phyloP scores from a whole-genome alignment of 2,113 vertebrate genomes.

The Salvelinus namaycush region DNA sequence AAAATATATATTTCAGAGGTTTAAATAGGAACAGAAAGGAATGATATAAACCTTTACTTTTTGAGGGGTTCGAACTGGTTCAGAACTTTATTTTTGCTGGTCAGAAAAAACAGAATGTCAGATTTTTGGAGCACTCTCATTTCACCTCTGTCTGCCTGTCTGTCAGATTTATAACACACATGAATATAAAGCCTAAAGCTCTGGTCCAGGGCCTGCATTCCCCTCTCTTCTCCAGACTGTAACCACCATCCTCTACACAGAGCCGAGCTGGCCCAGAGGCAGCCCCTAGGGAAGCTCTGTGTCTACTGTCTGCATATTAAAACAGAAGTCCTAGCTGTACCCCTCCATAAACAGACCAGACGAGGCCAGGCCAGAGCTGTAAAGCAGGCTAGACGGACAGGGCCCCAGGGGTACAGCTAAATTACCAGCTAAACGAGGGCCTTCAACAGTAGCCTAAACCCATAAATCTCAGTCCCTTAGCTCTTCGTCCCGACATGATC shows the following conservation, averaged over 20 bases:
- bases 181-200: too few species aligned
- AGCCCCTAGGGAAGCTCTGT: slow-evolving; percentile 27
- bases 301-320: slow-evolving; percentile 20
- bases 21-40: too few species aligned
- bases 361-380: slow-evolving; percentile 16
- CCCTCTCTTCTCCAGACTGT: neutral
- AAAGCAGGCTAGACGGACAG: slow-evolving; percentile 44
- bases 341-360: slow-evolving; percentile 38
- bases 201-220: too few species aligned
- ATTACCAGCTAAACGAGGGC: slow-evolving; percentile 18
- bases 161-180: too few species aligned
- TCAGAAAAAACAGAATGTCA: too few species aligned
- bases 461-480: slow-evolving; percentile 38
- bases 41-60: too few species aligned
- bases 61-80: too few species aligned
- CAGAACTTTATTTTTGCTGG: too few species aligned
- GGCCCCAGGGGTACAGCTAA: slow-evolving; percentile 31
- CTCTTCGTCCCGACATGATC: slow-evolving; percentile 31
- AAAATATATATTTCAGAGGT: too few species aligned
- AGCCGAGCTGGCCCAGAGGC: slow-evolving; percentile 13
- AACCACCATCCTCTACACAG: neutral
- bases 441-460: slow-evolving; percentile 13
- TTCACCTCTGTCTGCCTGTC: too few species aligned
- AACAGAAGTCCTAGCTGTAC: slow-evolving; percentile 26
- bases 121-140: too few species aligned